phyloP scores from a whole-genome alignment of 2,888 invertebrate species.

The Hirudinaria manillensis region DNA sequence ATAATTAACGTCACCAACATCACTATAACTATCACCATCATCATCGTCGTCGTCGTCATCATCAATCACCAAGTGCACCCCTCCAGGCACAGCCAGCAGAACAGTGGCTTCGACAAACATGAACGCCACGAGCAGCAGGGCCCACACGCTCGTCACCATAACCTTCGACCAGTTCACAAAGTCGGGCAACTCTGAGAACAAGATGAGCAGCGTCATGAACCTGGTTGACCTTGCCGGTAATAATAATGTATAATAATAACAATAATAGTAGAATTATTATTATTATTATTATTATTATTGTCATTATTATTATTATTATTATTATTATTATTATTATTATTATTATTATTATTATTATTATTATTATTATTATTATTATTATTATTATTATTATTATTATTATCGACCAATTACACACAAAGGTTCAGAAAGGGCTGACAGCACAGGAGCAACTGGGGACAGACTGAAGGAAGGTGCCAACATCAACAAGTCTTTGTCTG shows the following conservation, averaged over 20 bases:
- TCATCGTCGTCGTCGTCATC: neutral
- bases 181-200: slow-evolving; percentile 47
- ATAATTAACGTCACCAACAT: neutral
- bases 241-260: slow-evolving; percentile 24
- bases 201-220: slow-evolving; percentile 54
- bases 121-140: slow-evolving; percentile 55
- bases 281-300: too few species aligned
- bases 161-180: slow-evolving; percentile 53
- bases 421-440: slow-evolving; percentile 55
- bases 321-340: too few species aligned
- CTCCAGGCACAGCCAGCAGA: slow-evolving; percentile 51
- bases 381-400: neutral
- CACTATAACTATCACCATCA: neutral
- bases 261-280: too few species aligned
- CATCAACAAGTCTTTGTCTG: slow-evolving; percentile 55
- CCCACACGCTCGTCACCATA: slow-evolving; percentile 55
- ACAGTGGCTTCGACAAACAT: slow-evolving; percentile 55
- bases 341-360: too few species aligned
- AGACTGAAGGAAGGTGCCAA: slow-evolving; percentile 55
- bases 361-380: neutral
- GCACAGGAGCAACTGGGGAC: slow-evolving; percentile 55
- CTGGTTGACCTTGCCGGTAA: slow-evolving; percentile 54
- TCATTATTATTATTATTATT: too few species aligned
- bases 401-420: neutral
- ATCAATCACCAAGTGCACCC: too few species aligned